Base-by-base conservation (phyloP, 2,888 invertebrate species). In the Aleiodes alternator region DNA sequence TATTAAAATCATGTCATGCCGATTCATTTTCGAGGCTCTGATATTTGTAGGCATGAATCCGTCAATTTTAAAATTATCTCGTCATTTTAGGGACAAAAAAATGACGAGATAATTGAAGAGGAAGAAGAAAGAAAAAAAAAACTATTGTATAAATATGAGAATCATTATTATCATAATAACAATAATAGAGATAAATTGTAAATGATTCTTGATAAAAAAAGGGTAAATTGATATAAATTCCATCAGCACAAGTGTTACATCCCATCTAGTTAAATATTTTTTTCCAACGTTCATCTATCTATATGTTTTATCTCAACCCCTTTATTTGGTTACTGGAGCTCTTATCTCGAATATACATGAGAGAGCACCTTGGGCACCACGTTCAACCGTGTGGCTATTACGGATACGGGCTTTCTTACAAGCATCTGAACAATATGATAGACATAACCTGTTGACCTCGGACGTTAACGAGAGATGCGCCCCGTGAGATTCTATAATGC, bases 401-500 rank as follows among this genome's bases (percentile, higher is more conserved):
- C 75, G 73, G 51, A 71, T 75, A 70, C 75, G 72, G 72, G 29
- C 57, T 74, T 70, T 72, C 66, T 64, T 72, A 75, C 78, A 59
- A 76, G 75, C 79, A 78, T 77, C 80, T 51, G 76, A 84, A 84
- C 84, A 84, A 84, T 80, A 83, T 82, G 85, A 85, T 85, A 84
- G 86, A 84, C 85, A 82, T 84, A 83, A 86, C 85, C 84, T 78
- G 79, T 31, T 84, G 84, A 87, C 85, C 87, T 80, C 81, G 79
- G 82, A 80, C 80, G 80, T 83, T 87, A 87, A 85, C 87, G 82
- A 84, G 86, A 84, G 81, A 75, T 76, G 76, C 75, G 72, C 76
- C 73, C 75, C 76, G 75, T 61, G 75, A 75, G 75, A 78, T 78
- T 76, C 73, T 68, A 75, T 69, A 48, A 75, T 73, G 69, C 57